These are phyloP conservation scores for Lethenteron reissneri DNA, from an alignment of 2,113 vertebrate genomes.

Conservation along the genomic window DNA sequence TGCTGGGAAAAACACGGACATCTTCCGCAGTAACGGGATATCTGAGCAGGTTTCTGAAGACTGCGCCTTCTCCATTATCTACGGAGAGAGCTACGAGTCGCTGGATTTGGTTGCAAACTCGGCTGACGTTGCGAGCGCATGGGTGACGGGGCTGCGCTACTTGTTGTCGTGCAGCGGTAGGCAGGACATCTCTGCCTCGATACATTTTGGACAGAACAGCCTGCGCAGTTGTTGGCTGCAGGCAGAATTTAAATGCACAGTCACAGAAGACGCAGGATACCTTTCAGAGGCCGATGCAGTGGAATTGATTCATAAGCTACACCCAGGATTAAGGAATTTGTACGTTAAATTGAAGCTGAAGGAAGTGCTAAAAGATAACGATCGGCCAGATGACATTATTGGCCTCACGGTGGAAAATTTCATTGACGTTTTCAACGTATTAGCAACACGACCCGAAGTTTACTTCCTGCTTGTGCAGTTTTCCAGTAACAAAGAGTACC, in stretches of 20 bases:
- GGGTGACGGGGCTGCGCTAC: slow-evolving; percentile 82
- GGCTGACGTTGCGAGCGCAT: slow-evolving; percentile 86
- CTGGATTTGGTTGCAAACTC: slow-evolving; percentile 78
- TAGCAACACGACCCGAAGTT: slow-evolving; percentile 80
- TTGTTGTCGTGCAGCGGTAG: slow-evolving; percentile 47
- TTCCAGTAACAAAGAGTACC: slow-evolving; percentile 79
- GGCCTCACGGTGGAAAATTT: background rate
- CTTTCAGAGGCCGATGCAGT: slow-evolving; percentile 27
- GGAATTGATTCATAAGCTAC: slow-evolving; percentile 69
- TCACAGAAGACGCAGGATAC: background rate
- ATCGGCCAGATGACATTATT: slow-evolving; percentile 12
- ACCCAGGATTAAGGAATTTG: slow-evolving; percentile 65
- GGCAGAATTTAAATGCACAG: background rate
- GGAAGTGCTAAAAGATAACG: slow-evolving; percentile 74
- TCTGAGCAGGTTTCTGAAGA: slow-evolving; percentile 80
- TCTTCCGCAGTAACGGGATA: slow-evolving; percentile 68
- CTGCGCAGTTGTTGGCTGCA: slow-evolving; percentile 1
- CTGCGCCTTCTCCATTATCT: slow-evolving; percentile 68
- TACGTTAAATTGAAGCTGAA: slow-evolving; percentile 95
- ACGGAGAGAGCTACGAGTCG: slow-evolving; percentile 80
- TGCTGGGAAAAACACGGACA: slow-evolving; percentile 85
- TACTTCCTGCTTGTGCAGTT: slow-evolving; percentile 91
- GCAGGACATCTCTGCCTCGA: too few relatives aligned
- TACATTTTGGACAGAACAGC: too few relatives aligned
- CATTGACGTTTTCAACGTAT: slow-evolving; percentile 64